These are phyloP conservation scores for Chaetodon auriga DNA, from an alignment of 2,113 vertebrate species.

Conservation along the genomic window DNA sequence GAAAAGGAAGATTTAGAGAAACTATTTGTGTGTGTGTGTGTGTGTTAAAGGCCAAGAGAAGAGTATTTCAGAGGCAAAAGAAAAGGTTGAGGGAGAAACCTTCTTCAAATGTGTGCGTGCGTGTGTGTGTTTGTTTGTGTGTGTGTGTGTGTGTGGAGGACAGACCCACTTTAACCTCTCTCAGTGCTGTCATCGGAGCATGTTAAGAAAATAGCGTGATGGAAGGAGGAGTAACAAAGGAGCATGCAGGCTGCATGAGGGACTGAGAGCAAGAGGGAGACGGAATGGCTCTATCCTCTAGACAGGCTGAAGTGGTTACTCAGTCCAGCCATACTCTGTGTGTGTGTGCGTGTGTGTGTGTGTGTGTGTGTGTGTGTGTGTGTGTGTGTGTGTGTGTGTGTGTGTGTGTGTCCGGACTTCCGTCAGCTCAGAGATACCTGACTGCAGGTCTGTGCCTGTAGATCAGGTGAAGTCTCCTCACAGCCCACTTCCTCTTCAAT, in stretches of 20 bases:
- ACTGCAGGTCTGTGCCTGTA: conserved; percentile 78
- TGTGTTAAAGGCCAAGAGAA: conserved; percentile 10
- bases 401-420: conserved; percentile 7
- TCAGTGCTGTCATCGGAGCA: conserved; percentile 62
- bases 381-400: conserved; percentile 16
- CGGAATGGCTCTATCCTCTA: conserved; percentile 47
- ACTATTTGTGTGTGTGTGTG: background rate
- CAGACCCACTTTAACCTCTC: conserved; percentile 58
- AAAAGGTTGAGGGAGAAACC: conserved; percentile 8
- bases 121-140: background rate
- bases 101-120: background rate
- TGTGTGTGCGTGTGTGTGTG: background rate
- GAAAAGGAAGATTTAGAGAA: conserved; percentile 32
- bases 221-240: conserved; percentile 52
- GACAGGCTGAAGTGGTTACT: conserved; percentile 61
- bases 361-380: conserved; percentile 12
- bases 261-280: conserved; percentile 15
- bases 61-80: conserved; percentile 15
- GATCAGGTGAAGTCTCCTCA: conserved; percentile 44
- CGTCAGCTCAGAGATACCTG: conserved; percentile 65
- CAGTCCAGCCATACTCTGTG: conserved; percentile 64
- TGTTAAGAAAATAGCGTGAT: conserved; percentile 62
- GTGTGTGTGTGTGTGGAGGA: conserved; percentile 20
- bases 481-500: conserved; percentile 19
- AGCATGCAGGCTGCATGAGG: conserved; percentile 50